Evolutionary conservation across 2,888 invertebrate species (phyloP).

Genomic region (Muscina levida): DNA sequence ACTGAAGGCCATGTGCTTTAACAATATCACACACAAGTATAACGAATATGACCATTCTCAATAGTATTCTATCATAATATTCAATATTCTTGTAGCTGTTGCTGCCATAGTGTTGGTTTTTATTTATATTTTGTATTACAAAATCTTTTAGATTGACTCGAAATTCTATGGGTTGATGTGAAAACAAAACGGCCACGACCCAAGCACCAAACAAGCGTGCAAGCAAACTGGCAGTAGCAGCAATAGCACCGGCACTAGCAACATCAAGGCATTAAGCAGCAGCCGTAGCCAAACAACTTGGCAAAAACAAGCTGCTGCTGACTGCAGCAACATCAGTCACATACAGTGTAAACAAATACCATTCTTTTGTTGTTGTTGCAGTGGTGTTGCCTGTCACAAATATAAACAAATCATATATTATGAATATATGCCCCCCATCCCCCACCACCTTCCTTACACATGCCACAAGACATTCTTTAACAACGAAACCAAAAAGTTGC

Average conservation of each 20-base stretch:
- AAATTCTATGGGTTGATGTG: constrained; percentile 10
- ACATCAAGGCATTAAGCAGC: constrained; percentile 21
- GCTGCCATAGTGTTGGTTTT: background rate
- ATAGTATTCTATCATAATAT: too few species aligned
- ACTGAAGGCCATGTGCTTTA: constrained; percentile 56
- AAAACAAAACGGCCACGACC: constrained; percentile 18
- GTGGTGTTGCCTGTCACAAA: constrained; percentile 23
- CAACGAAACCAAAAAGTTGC: background rate
- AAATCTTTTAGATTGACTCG: constrained; percentile 29
- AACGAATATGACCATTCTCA: too few species aligned
- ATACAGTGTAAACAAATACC: constrained; percentile 14
- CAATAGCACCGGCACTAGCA: background rate
- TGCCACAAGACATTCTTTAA: background rate
- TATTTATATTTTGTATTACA: constrained; percentile 25
- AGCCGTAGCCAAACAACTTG: too few species aligned
- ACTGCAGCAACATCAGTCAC: background rate
- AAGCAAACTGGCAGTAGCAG: background rate
- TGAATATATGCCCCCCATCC: background rate
- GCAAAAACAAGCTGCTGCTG: too few species aligned
- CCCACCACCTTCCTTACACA: background rate
- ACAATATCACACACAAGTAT: too few species aligned
- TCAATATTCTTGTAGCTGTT: too few species aligned
- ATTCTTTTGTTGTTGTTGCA: constrained; percentile 5
- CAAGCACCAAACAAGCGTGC: background rate
- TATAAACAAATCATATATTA: constrained; percentile 39